A percentile compares a stretch with the other conserved stretches of the same genome.
Evolutionary conservation across 2,888 invertebrate species (phyloP).

Genomic region (Caenorhabditis imperialis): DNA sequence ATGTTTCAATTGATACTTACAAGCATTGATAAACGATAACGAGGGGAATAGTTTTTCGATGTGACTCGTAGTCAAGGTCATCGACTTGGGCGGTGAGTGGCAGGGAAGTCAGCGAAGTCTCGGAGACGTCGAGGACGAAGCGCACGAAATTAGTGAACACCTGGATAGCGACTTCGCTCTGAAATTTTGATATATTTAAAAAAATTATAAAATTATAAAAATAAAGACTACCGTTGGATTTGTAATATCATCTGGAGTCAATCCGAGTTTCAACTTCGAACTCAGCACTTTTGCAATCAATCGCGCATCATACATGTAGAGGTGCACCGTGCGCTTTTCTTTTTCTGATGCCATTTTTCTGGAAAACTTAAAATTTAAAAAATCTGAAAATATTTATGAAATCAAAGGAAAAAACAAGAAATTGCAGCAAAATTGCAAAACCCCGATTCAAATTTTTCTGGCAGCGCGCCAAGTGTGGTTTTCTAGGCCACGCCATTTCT

Average conservation of each 20-base stretch:
- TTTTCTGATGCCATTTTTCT: not conserved
- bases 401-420: too few relatives aligned
- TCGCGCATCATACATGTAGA: not conserved
- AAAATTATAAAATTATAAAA: not conserved
- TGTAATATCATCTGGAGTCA: constrained; percentile 6
- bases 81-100: constrained; percentile 11
- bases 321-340: not conserved
- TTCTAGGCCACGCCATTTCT: too few relatives aligned
- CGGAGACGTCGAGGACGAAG: constrained; percentile 14
- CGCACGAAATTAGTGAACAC: constrained; percentile 28
- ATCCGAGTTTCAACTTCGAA: constrained; percentile 12
- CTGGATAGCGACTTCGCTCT: constrained; percentile 31
- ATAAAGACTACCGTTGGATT: constrained; percentile 20
- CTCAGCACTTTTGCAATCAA: not conserved
- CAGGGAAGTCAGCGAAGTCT: constrained; percentile 17
- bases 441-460: too few relatives aligned
- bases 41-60: constrained; percentile 26
- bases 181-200: constrained; percentile 5
- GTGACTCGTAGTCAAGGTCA: constrained; percentile 19
- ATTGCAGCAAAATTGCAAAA: too few relatives aligned
- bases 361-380: not conserved
- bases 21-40: constrained; percentile 30
- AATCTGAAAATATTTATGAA: too few relatives aligned
- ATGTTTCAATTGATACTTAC: constrained; percentile 7
- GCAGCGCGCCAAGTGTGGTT: too few relatives aligned